Percentiles rank a stretch among this genome's conserved stretches.
Conservation (phyloP, 1,140 invertebrate species). For the Arion vulgaris region DNA sequence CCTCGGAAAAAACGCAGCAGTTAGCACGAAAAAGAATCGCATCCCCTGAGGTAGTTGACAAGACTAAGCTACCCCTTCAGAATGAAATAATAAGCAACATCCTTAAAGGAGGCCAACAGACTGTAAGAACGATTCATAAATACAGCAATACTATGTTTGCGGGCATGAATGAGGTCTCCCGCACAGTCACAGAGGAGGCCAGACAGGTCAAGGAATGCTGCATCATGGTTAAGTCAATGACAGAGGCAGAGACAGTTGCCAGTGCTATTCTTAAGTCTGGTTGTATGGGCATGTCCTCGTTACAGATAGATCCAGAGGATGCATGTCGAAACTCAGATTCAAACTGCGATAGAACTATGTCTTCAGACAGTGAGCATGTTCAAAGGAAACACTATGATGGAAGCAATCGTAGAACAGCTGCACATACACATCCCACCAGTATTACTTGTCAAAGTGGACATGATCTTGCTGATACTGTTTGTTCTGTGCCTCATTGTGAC, state of each 20-base stretch:
- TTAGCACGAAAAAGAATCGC: neutral
- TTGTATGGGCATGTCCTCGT: neutral
- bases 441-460: too few species aligned
- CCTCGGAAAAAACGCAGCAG: neutral
- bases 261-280: neutral
- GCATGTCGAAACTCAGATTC: neutral
- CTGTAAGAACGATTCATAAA: neutral
- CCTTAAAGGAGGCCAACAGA: neutral
- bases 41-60: neutral
- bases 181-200: neutral
- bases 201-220: slow-evolving; percentile 8
- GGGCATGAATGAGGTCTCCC: neutral
- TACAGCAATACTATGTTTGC: neutral
- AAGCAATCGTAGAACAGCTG: too few species aligned
- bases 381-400: neutral
- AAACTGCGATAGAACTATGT: neutral
- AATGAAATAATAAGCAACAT: neutral
- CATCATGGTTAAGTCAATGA: neutral
- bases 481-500: neutral
- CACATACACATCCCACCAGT: too few species aligned
- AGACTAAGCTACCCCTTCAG: neutral
- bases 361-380: neutral
- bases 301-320: neutral
- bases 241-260: neutral
- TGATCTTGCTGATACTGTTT: too few species aligned